These are phyloP conservation scores for Xenus cinereus DNA, from an alignment of 2,113 vertebrate genomes.

Conservation along the genomic window DNA sequence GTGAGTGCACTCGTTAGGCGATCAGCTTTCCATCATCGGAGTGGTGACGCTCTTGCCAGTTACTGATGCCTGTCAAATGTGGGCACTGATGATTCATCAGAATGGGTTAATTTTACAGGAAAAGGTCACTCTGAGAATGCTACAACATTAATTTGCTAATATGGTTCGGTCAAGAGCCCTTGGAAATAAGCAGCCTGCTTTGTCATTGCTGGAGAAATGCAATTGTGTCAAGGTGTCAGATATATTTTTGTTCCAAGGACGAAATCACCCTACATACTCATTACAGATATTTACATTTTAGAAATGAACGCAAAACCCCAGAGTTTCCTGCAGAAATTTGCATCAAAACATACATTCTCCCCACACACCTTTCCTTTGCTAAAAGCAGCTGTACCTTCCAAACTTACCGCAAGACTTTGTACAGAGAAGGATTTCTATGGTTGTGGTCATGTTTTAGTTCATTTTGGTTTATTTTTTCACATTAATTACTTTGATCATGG, in stretches of 20 bases:
- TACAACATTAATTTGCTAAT: background rate
- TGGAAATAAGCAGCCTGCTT: background rate
- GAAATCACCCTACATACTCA: fast-evolving
- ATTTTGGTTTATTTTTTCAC: background rate
- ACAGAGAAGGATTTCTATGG: background rate
- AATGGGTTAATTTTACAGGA: background rate
- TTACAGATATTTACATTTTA: background rate
- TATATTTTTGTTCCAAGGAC: background rate
- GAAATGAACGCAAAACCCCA: background rate
- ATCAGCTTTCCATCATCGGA: background rate
- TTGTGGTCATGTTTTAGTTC: background rate
- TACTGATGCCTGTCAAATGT: background rate
- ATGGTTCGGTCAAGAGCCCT: background rate
- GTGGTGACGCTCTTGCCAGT: background rate
- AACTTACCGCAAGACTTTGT: background rate
- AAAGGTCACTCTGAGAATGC: background rate
- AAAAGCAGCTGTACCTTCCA: background rate
- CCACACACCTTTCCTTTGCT: background rate
- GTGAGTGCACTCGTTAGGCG: background rate
- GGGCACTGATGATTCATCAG: background rate
- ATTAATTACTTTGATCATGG: background rate
- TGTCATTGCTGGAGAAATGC: background rate
- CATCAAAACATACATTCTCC: background rate
- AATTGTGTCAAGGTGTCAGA: background rate
- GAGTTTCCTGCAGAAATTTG: background rate